Conservation (phyloP, 2,113 vertebrate genomes). For the Callospermophilus lateralis region DNA sequence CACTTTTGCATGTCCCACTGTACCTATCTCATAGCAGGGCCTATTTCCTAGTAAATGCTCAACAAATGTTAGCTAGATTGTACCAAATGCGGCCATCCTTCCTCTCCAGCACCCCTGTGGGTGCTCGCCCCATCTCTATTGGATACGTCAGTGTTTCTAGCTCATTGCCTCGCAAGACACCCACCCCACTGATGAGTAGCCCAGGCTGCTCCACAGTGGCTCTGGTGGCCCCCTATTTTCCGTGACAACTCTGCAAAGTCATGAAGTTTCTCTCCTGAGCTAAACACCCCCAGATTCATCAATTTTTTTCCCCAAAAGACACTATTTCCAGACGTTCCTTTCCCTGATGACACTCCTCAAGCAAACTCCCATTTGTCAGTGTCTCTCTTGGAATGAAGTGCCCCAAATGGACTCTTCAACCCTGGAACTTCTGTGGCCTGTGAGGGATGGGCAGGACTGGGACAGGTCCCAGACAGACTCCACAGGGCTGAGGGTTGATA, state of each 20-base stretch:
- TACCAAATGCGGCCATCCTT: background rate
- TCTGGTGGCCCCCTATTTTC: background rate
- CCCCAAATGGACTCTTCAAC: constrained; percentile 57
- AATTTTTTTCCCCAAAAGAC: background rate
- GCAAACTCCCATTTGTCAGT: constrained; percentile 46
- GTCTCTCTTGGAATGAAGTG: constrained; percentile 59
- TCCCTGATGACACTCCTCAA: background rate
- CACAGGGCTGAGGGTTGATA: background rate
- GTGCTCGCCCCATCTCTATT: rapidly evolving
- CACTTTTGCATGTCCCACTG: background rate
- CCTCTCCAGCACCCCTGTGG: background rate
- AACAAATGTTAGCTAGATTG: background rate
- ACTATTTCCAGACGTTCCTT: constrained; percentile 24
- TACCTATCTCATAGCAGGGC: background rate
- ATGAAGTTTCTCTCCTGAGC: background rate
- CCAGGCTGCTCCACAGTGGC: background rate
- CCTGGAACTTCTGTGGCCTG: background rate
- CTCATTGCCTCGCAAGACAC: background rate
- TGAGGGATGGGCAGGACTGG: constrained; percentile 41
- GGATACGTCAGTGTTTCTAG: background rate
- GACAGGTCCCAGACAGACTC: background rate
- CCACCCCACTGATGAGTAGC: background rate
- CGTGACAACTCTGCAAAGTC: background rate
- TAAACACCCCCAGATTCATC: background rate
- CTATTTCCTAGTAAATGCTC: background rate